Conservation (phyloP, 2,888 invertebrate species). For the Volucella inflata region DNA sequence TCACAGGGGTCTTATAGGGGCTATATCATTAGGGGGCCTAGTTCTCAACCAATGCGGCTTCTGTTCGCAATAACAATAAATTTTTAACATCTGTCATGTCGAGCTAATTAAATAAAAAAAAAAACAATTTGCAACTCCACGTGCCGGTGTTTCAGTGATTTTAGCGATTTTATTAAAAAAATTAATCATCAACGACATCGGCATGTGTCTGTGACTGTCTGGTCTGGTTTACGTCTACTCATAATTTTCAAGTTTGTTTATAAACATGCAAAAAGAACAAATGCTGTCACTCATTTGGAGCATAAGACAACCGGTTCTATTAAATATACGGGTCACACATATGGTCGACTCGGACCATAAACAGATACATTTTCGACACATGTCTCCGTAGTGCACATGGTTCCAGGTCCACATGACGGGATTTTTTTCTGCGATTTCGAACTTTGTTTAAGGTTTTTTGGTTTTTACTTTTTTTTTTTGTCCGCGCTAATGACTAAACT, state of each 20-base stretch:
- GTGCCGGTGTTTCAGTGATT: slow-evolving; percentile 6
- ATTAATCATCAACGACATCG: slow-evolving; percentile 5
- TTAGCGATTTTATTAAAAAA: slow-evolving; percentile 13
- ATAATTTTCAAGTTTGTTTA: slow-evolving; percentile 10
- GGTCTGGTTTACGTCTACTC: neutral
- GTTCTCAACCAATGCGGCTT: too few relatives aligned
- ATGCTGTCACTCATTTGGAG: neutral
- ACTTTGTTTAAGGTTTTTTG: too few relatives aligned
- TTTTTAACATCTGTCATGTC: neutral
- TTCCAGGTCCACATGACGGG: neutral
- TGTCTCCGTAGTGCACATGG: slow-evolving; percentile 8
- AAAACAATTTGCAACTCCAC: slow-evolving; percentile 31
- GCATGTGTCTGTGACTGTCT: slow-evolving; percentile 14
- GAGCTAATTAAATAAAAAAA: slow-evolving; percentile 9
- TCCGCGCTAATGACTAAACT: slow-evolving; percentile 35
- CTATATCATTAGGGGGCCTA: too few relatives aligned
- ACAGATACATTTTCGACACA: neutral
- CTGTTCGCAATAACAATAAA: too few relatives aligned
- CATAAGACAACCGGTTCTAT: slow-evolving; percentile 16
- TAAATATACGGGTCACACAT: neutral
- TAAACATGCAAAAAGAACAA: slow-evolving; percentile 24
- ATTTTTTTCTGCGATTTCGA: too few relatives aligned
- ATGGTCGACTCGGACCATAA: neutral
- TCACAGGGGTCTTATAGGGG: neutral
- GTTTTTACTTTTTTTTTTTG: slow-evolving; percentile 11